Evolutionary conservation across 2,113 vertebrate genomes (phyloP).

Genomic region (Odontesthes bonariensis): DNA sequence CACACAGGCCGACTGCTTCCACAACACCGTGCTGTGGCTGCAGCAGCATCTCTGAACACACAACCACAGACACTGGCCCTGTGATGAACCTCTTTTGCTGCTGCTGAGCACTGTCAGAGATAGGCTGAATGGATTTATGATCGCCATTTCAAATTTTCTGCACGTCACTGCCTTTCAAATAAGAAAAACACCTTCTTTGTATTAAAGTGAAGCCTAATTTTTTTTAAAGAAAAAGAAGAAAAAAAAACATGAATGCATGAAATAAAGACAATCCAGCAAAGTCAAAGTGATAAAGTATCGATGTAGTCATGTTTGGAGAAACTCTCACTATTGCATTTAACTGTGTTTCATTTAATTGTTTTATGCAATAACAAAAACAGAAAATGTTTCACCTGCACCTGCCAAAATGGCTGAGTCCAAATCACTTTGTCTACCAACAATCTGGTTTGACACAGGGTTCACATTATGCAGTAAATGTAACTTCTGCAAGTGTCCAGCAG

Average conservation of each 20-base stretch:
- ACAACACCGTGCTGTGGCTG: constrained; percentile 84
- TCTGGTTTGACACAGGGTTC: not conserved
- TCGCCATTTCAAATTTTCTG: not conserved
- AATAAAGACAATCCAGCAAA: constrained; percentile 20
- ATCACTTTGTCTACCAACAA: not conserved
- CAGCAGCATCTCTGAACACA: constrained; percentile 73
- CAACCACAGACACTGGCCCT: not conserved
- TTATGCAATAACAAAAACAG: no score
- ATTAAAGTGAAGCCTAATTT: not conserved
- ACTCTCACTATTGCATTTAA: no score
- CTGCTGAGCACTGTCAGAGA: not conserved
- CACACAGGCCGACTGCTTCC: constrained; percentile 82
- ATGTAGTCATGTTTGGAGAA: no score
- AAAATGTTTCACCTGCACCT: no score
- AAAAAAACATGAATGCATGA: not conserved
- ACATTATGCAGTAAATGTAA: not conserved
- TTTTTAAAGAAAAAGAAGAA: constrained; percentile 26
- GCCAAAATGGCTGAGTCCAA: no score
- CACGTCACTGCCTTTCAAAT: constrained; percentile 11
- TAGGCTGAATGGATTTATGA: not conserved
- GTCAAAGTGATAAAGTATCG: not conserved
- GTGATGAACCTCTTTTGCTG: not conserved
- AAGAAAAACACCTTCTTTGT: not conserved
- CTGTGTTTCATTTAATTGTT: no score
- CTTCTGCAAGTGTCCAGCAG: constrained; percentile 47